A percentile compares a stretch with the other conserved stretches of the same genome.
These are phyloP conservation scores for Anthrax anthrax DNA, from an alignment of 2,888 invertebrate species.

Conservation along the genomic window DNA sequence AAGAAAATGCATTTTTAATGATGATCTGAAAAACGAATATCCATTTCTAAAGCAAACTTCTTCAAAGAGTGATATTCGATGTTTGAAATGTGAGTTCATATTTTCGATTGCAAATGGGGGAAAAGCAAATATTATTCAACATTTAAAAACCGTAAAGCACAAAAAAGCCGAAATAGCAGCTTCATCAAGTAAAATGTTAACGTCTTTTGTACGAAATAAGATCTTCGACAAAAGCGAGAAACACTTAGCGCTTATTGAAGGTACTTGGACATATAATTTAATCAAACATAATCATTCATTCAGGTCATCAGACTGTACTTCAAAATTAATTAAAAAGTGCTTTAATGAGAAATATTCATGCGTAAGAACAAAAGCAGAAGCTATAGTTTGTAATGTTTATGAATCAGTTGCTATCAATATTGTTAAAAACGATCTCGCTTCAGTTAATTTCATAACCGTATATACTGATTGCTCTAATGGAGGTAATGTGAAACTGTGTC, in stretches of 20 bases:
- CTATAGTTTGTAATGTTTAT: conserved; percentile 6
- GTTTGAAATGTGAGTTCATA: not conserved
- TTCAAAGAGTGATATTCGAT: not conserved
- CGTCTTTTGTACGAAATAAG: not conserved
- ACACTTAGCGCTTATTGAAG: not conserved
- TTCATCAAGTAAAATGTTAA: not conserved
- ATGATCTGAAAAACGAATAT: not conserved
- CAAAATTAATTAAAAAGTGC: not conserved
- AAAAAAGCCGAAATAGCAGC: not conserved
- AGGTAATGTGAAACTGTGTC: conserved; percentile 9
- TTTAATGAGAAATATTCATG: conserved; percentile 7
- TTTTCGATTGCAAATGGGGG: not conserved
- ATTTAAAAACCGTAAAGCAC: not conserved
- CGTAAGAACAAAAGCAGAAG: conserved; percentile 4
- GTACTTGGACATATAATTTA: not conserved
- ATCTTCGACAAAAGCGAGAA: not conserved
- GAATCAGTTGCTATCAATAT: conserved; percentile 1
- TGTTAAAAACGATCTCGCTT: not conserved
- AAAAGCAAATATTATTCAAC: not conserved
- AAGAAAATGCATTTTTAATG: not conserved
- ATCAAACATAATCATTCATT: not conserved
- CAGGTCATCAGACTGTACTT: not conserved
- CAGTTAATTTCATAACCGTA: conserved; percentile 1
- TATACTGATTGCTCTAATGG: conserved; percentile 10
- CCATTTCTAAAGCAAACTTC: not conserved